These are phyloP conservation scores for Eulithis prunata DNA, from an alignment of 2,888 invertebrate species.

Conservation along the genomic window DNA sequence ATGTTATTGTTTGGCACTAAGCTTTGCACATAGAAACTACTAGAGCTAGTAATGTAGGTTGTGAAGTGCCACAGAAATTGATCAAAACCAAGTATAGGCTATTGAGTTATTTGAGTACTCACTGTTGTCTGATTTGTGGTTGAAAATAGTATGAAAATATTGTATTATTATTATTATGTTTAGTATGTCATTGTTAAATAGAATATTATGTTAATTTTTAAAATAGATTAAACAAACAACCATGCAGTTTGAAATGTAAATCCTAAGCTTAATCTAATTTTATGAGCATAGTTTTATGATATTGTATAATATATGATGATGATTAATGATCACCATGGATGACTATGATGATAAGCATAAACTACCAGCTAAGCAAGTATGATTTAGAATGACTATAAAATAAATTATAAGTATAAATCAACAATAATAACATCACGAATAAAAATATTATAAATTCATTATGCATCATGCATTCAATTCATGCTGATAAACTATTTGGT, in stretches of 20 bases:
- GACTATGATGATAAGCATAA: conserved; percentile 31
- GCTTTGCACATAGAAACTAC: conserved; percentile 30
- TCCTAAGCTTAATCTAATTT: too few relatives aligned
- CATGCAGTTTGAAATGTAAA: neutral
- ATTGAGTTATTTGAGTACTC: conserved; percentile 7
- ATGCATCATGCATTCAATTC: conserved; percentile 31
- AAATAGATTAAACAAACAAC: neutral
- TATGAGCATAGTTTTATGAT: neutral
- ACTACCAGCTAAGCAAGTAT: conserved; percentile 42
- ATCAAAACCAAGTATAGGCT: neutral
- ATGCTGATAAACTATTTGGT: conserved; percentile 31
- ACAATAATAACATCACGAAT: conserved; percentile 28
- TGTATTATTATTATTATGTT: neutral
- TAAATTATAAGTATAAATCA: conserved; percentile 27
- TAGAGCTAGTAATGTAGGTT: conserved; percentile 22
- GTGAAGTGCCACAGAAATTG: conserved; percentile 17
- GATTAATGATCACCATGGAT: conserved; percentile 7
- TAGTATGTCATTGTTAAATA: conserved; percentile 17
- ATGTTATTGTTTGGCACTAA: conserved; percentile 34
- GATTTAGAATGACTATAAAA: conserved; percentile 25
- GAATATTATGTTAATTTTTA: conserved; percentile 6
- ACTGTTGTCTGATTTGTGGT: neutral
- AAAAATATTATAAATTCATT: conserved; percentile 19
- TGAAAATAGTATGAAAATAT: neutral
- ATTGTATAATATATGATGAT: neutral